Conservation (phyloP, 2,888 invertebrate genomes). For the Himalopsyche kuldschensis region DNA sequence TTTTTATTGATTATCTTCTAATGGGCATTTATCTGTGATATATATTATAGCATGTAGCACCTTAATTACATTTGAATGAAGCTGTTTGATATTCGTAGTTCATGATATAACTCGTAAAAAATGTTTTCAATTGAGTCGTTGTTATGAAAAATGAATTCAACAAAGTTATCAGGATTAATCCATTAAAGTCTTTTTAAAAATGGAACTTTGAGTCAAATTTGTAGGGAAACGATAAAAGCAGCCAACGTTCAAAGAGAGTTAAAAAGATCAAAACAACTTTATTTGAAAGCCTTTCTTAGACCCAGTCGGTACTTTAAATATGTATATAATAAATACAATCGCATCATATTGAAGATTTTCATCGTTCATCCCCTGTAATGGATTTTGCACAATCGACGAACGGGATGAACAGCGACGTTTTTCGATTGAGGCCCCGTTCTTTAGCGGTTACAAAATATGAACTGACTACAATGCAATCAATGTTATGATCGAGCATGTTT, state of each 20-base stretch:
- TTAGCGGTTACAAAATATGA: background rate
- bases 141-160: background rate
- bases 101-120: background rate
- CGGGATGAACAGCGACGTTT: background rate
- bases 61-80: too few species aligned
- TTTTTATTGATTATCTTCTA: too few species aligned
- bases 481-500: too few species aligned
- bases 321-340: background rate
- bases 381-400: slow-evolving; percentile 13
- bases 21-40: too few species aligned
- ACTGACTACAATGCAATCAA: background rate
- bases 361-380: slow-evolving; percentile 19
- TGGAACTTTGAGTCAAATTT: background rate
- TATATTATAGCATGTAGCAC: too few species aligned
- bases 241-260: background rate
- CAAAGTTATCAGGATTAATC: background rate
- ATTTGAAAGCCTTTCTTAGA: background rate
- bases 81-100: background rate
- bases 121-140: background rate
- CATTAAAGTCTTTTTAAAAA: background rate
- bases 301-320: background rate
- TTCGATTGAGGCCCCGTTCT: background rate
- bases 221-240: background rate
- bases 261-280: slow-evolving; percentile 4
- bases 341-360: slow-evolving; percentile 9